Conservation (phyloP, 2,797 vertebrate genomes). For the Simalia tracyae region DNA sequence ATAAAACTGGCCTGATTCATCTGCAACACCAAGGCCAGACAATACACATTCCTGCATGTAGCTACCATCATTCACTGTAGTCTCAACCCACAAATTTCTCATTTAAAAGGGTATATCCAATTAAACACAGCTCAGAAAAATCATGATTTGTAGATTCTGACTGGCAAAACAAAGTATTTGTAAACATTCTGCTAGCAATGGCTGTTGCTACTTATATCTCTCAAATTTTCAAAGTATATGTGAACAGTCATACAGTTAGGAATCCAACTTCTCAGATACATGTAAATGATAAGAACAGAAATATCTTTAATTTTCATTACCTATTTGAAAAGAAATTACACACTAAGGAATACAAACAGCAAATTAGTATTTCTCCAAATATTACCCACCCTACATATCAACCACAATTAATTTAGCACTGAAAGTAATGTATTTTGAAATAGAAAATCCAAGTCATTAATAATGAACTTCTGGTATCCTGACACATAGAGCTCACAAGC, state of each 20-base stretch:
- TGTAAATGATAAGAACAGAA: slow-evolving; percentile 56
- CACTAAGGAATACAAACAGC: slow-evolving; percentile 53
- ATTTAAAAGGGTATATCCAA: background rate
- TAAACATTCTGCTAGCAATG: background rate
- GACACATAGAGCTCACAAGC: background rate
- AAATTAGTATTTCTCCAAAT: slow-evolving; percentile 8
- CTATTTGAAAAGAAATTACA: slow-evolving; percentile 54
- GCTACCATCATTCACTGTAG: background rate
- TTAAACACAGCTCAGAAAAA: background rate
- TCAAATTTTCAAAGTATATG: background rate
- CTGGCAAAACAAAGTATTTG: background rate
- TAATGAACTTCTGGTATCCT: background rate
- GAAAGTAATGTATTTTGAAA: slow-evolving; percentile 39
- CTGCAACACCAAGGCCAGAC: background rate
- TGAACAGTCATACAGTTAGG: background rate
- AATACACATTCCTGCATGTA: background rate
- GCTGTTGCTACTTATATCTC: background rate
- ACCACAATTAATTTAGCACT: slow-evolving; percentile 47
- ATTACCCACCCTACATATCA: background rate
- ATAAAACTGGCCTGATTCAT: background rate
- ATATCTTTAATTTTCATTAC: slow-evolving; percentile 61
- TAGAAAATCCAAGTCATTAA: background rate
- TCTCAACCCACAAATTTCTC: background rate
- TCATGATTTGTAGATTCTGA: background rate
- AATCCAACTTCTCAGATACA: slow-evolving; percentile 22